Evolutionary conservation across 1,140 invertebrate species (phyloP), one percentile per base, ranked within the genome.

Genomic region (Spodoptera litura): DNA sequence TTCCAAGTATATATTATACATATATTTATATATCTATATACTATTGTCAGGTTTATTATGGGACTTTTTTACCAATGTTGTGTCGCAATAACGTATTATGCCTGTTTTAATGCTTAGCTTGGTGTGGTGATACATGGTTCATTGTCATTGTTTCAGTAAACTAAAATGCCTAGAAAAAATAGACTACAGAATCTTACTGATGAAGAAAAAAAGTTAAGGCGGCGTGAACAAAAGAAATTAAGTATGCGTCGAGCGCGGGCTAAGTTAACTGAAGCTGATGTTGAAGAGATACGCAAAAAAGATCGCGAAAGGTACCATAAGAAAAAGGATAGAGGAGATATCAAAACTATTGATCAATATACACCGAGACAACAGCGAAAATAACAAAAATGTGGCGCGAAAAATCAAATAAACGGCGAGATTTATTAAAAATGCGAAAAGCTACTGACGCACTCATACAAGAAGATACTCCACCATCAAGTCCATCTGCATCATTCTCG

Each of bases 301-400:
- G 83, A 85, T 59, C 81, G 79, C 31, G 79, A 85, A 55, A 79
- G 81, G 51, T 83, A 85, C 44, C n/a, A 76, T 1, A 66, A 53
- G 4, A 85, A 82, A 27, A 81, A 83, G 59, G 55, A 79, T 25
- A 3, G 27, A 52, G 76, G 70, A 35, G 6, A 52, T 66, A 56
- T 84, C 15, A 84, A 78, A 56, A 82, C 81, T 44, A 82, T 85
- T 64, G 68, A 81, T 68, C 77, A 82, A 13, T 78, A 49, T 31
- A 79, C 80, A 1, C 80, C 78, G 2, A 72, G 76, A 56, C 12
- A 84, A 78, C 83, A 82, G 61, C 49, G 80, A 38, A 80, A 52
- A 80, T 84, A 9, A 73, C 75, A 66, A 82, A 85, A 76, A 78
- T 81, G 6, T 83, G 84, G 82, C 71, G 82, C 53, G 81, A 83